These are phyloP conservation scores for Hyles lineata DNA, from an alignment of 2,888 invertebrate genomes.

Conservation along the genomic window DNA sequence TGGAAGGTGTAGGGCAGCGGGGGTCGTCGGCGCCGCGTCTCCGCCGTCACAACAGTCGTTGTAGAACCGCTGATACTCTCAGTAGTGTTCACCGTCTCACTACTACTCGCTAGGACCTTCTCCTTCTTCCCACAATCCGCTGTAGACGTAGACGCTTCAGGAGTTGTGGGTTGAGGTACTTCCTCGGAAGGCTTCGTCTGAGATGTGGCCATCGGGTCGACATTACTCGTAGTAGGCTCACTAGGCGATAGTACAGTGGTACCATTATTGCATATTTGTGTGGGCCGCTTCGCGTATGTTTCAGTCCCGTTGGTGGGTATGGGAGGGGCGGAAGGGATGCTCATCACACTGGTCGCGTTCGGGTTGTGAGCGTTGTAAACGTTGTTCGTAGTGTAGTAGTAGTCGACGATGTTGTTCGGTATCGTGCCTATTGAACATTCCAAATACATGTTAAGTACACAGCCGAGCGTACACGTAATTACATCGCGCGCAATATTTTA, in stretches of 20 bases:
- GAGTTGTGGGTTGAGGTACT: not conserved
- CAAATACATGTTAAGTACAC: not conserved
- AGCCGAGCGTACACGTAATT: not conserved
- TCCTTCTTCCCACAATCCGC: slow-evolving; percentile 2
- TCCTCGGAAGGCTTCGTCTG: not conserved
- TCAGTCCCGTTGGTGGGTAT: not conserved
- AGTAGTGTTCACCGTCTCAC: slow-evolving; percentile 16
- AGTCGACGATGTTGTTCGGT: slow-evolving; percentile 29
- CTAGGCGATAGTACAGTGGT: not conserved
- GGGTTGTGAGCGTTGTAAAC: slow-evolving; percentile 16
- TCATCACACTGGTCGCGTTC: not conserved
- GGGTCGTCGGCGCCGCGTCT: slow-evolving; percentile 59
- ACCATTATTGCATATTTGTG: slow-evolving; percentile 6
- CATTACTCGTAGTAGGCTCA: not conserved
- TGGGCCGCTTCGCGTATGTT: not conserved
- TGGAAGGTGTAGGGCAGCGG: slow-evolving; percentile 88
- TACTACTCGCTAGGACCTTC: slow-evolving; percentile 8
- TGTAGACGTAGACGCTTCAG: slow-evolving; percentile 17
- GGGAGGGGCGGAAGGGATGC: not conserved
- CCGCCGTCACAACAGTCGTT: slow-evolving; percentile 38
- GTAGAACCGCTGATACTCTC: slow-evolving; percentile 23
- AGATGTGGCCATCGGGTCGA: not conserved
- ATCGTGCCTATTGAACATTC: slow-evolving; percentile 27
- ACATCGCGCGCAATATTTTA: no score
- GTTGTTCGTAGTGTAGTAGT: slow-evolving; percentile 29